Evolutionary conservation across 2,888 invertebrate species (phyloP), one percentile per base, ranked within the genome.

Genomic region (Doris montereyensis): DNA sequence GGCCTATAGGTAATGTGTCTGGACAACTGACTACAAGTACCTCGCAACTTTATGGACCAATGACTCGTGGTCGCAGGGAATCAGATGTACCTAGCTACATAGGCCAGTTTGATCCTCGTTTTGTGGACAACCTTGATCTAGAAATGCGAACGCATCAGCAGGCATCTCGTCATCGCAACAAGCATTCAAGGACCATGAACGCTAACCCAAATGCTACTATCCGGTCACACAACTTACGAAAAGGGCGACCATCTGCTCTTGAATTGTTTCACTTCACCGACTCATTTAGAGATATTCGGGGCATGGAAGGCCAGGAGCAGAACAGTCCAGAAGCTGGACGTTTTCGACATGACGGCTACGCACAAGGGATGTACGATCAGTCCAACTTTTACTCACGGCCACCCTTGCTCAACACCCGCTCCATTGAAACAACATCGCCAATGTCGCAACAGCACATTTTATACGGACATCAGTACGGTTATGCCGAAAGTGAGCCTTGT

Each of bases 161-260:
- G 41, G 32, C 34, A 8, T 60, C 32, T 4, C 34, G 21, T 13
- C 58, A 68, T 5, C 26, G 32, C 17, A 67, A 77, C 10, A 85
- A 84, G 3, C 85, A 85, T 30, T 85, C 84, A 74, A 87, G 81
- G 77, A 17, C 24, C 62, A 81, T 87, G 41, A 83, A 83, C 41
- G 67, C 85, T n/a, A 87, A 87, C 72, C 84, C 85, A 4, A 89
- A 89, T 82, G 87, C 86, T 24, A 89, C 89, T 0, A 83, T 88
- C 34, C 84, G 89, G 13, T 86, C 86, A 67, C 88, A 89, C 81
- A 88, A 89, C 79, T 81, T 87, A 13, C 83, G 87, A 62, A 85
- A 85, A 52, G 81, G 83, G 73, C 79, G 82, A 70, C 65, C 77
- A 1, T 85, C 82, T n/a, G 85, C 85, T 0, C 84, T 86, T 85